Base-by-base conservation (phyloP, 2,113 vertebrate genomes). In the Percina caprodes region DNA sequence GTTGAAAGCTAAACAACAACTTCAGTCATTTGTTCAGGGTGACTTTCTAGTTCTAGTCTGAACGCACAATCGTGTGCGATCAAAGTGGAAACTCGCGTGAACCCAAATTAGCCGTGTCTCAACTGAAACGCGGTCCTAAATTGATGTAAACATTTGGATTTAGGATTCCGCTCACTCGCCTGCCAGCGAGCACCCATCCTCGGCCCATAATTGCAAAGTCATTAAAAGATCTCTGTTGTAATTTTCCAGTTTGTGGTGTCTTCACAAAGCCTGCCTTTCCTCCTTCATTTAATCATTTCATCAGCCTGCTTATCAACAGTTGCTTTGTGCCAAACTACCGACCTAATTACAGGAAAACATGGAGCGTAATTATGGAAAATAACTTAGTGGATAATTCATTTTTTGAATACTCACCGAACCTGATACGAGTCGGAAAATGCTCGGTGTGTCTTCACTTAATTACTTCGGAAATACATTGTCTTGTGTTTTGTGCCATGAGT, bases 191-290 rank as follows among this genome's bases (percentile, higher is more conserved):
- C 79, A 82, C 66, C 87, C 58, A 73, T 86, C 62, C 74, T 74
- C 9, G 46, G 9, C 75, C 82, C 77, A 48, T 85, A 91, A 91
- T 91, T 87, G 78, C 74, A 87, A 87, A 89, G 82, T 89, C 82
- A 86, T 92, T 89, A 90, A 83, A 88, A 56, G 69, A 89, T 88
- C 79, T 91, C 59, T 3, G 65, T 62, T 82, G 91, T 82, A 81
- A 88, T 92, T 91, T 93, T 91, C 89, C 87, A 83, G 69, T 86
- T 87, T 88, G 73, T 35, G 48, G 74, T 71, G 55, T 85, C 86
- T 81, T 69, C 72, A 90, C 77, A 88, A 90, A 83, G 84, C 63
- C 83, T 79, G 69, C 70, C 51, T 62, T 83, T 81, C 86, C 85
- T 82, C 73, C 83, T 82, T 51, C 79, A 46, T 82, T 91, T 84